A percentile compares a stretch with the other conserved stretches of the same genome.
Conservation (phyloP, 2,888 invertebrate species). For the Orchesella flavescens region DNA sequence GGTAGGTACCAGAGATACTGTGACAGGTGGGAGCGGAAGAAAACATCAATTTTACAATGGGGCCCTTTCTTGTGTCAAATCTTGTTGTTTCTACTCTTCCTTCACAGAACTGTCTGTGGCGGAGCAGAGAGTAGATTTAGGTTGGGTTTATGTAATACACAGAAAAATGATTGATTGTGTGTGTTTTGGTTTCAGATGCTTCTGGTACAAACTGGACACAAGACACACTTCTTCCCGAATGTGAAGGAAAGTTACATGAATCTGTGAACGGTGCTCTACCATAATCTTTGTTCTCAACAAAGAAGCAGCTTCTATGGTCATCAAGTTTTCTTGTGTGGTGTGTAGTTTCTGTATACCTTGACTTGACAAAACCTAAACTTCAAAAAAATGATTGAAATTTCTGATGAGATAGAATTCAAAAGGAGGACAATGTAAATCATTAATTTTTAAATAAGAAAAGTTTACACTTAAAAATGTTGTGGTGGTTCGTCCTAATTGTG, state of each 20-base stretch:
- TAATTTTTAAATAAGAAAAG: constrained; percentile 4
- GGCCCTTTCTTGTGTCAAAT: too few species aligned
- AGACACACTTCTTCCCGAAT: neutral
- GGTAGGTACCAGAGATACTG: neutral
- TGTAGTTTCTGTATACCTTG: too few species aligned
- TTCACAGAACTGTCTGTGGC: too few species aligned
- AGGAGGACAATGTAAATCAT: constrained; percentile 4
- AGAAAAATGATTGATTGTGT: neutral
- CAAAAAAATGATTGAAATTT: neutral
- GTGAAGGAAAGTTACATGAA: too few species aligned
- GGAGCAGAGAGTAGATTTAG: too few species aligned
- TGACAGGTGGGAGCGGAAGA: constrained; percentile 18
- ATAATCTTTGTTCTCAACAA: too few species aligned
- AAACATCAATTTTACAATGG: neutral
- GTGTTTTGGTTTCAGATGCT: neutral
- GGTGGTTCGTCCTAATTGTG: constrained; percentile 16
- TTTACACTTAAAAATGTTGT: neutral
- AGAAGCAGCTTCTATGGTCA: too few species aligned
- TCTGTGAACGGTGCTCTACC: too few species aligned
- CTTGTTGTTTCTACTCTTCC: too few species aligned
- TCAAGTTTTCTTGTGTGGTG: too few species aligned
- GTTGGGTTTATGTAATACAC: neutral
- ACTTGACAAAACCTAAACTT: neutral
- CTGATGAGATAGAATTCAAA: neutral
- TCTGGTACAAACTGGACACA: neutral